Base-by-base conservation (phyloP, 2,113 vertebrate species). In the Anseranas semipalmata region DNA sequence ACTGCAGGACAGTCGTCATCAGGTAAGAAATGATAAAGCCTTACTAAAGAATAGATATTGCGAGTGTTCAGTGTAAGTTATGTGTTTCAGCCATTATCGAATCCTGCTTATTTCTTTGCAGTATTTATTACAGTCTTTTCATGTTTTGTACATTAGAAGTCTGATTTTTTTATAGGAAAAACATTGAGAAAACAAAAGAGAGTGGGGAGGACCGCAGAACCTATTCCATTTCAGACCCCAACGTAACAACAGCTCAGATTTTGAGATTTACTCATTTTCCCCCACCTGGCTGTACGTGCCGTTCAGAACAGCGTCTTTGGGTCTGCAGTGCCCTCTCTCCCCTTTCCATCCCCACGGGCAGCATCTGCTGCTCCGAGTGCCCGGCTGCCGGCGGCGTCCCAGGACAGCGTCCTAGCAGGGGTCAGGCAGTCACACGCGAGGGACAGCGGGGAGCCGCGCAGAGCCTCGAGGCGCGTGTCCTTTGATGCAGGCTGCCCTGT, bases 201-300 rank as follows among this genome's bases (percentile, higher is more conserved):
- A 63, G 15, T 2, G 3, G 35, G 15, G 30, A 83, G 55, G 58
- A 59, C 24, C 25, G 15, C 15, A 8, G 10, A 41, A 35, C 35
- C 53, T 32, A 10, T 73, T 24, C 46, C 30, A 8, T 17, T 62
- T 82, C 50, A 59, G 35, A 20, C 0, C 2, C 9, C 27, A 12
- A 5, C 12, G 3, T 45, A 27, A 24, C 0, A 0, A 12, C 21
- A 27, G 13, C 52, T 53, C 37, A 5, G 27, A 16, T 52, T 85
- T 60, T 14, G 52, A 1, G 6, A 45, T 56, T 37, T 39, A 4
- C 56, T 33, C 33, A 7, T 41, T 71, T 72, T 41, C 7, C 13
- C 41, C 30, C n/a, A n/a, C 15, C 14, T 1, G 1, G 10, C 6
- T 60, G 37, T 3, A 2, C 8, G 45, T 78, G 52, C 4, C 3